Base-by-base conservation (phyloP, 2,888 invertebrate species). In the Euproctis similis region DNA sequence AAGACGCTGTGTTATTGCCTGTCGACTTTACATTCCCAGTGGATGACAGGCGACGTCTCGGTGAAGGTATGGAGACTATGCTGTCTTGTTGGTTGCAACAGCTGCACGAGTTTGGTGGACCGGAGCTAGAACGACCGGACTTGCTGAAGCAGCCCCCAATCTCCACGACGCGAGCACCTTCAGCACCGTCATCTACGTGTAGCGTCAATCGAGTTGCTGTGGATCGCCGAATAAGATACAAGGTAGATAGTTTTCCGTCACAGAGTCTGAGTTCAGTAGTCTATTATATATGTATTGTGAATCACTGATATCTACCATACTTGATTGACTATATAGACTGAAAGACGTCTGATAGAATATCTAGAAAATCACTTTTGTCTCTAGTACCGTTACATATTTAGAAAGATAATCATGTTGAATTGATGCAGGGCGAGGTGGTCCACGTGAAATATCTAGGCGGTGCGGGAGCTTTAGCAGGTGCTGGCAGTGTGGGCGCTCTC, bases 361-460 rank as follows among this genome's bases (percentile, higher is more conserved):
- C n/a, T n/a, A n/a, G n/a, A n/a, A n/a, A n/a, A n/a, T n/a, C n/a
- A n/a, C n/a, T n/a, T n/a, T n/a, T n/a, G n/a, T n/a, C n/a, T n/a
- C n/a, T n/a, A n/a, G n/a, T n/a, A n/a, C n/a, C n/a, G n/a, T n/a
- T n/a, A n/a, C n/a, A n/a, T n/a, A n/a, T n/a, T n/a, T n/a, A n/a
- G n/a, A n/a, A n/a, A n/a, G n/a, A n/a, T n/a, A n/a, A n/a, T n/a
- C n/a, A n/a, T n/a, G n/a, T n/a, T n/a, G n/a, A n/a, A n/a, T n/a
- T n/a, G n/a, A n/a, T n/a, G 14, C 85, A 94, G 94, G 96, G 96
- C 1, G 96, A 97, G 62, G 85, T 96, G 39, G 96, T 97, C 4
- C 14, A 14, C 14, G 14, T 14, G 14, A 4, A 6, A 6, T 14
- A 14, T 6, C 6, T 14, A 6, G 4, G 4, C 4, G n/a, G n/a